These are phyloP conservation scores for Drosophila sordidapex DNA, from an alignment of 2,888 invertebrate genomes.

Conservation along the genomic window DNA sequence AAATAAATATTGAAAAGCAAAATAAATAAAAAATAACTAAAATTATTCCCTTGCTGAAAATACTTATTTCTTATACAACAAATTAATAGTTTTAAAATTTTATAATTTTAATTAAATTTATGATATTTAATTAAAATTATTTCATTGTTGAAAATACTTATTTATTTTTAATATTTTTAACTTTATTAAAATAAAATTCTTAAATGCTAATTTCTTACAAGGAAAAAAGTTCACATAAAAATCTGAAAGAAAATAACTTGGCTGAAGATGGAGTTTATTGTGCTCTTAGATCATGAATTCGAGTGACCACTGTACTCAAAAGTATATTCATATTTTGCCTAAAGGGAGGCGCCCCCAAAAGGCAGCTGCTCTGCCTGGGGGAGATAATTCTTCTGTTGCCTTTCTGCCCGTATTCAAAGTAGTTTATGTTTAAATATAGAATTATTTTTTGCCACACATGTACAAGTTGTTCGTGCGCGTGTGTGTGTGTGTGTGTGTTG, in stretches of 20 bases:
- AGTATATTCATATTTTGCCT: slow-evolving; percentile 55
- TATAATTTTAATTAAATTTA: no score
- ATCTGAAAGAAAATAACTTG: background rate
- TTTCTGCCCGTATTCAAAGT: slow-evolving; percentile 34
- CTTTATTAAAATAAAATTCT: background rate
- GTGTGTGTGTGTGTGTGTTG: slow-evolving; percentile 12
- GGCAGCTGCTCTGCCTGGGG: slow-evolving; percentile 65
- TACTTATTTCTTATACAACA: background rate
- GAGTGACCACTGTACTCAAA: slow-evolving; percentile 3
- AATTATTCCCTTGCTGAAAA: background rate
- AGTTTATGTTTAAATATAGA: slow-evolving; percentile 65
- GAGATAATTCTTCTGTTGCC: slow-evolving; percentile 43
- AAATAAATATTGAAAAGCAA: background rate
- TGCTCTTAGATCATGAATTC: background rate
- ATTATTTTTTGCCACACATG: slow-evolving; percentile 46
- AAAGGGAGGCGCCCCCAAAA: slow-evolving; percentile 38
- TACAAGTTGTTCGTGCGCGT: slow-evolving; percentile 5
- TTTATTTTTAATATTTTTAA: no score
- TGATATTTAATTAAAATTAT: background rate
- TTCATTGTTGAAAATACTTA: background rate
- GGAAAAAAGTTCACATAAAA: background rate
- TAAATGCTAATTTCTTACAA: background rate
- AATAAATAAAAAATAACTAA: background rate
- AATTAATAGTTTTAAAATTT: background rate
- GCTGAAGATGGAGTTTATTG: background rate